Base-by-base conservation (phyloP, 2,113 vertebrate species). In the Cavia aperea region DNA sequence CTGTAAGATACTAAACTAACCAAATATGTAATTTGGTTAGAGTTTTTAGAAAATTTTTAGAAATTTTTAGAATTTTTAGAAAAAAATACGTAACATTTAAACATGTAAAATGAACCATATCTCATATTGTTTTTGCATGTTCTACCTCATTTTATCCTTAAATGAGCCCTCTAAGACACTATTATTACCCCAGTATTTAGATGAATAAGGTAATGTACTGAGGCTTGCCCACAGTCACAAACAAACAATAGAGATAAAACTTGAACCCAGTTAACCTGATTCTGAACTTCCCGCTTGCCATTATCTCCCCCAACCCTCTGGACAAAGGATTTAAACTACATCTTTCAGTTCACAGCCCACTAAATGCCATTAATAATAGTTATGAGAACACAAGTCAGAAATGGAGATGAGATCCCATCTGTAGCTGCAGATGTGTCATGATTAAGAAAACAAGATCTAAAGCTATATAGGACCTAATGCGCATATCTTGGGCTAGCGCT, bases 221-320 rank as follows among this genome's bases (percentile, higher is more conserved):
- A 94, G 26, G 81, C 23, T 39, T 88, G 60, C n/a, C 63, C 46
- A 75, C n/a, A 72, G 72, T 91, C 72, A 93, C n/a, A 91, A 81
- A 62, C 29, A 60, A 94, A 91, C 8, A 62, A 66, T 51, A 93
- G 66, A 88, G 23, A 56, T 6, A n/a, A 70, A 72, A 88, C 54
- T 7, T 91, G 65, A 94, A 86, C 33, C 36, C 36, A 31, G 63
- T 62, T 79, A 82, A 46, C 75, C 36, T 70, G 73, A 81, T 58
- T 89, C 51, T 81, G 56, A 81, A 91, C 36, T 26, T 39, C 62
- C 84, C 49, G 29, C 33, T 88, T 85, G 79, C 26, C 58, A 85
- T 68, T 66, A 82, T 49, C 36, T 60, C 79, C 70, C 13, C 24
- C 43, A n/a, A 5, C 16, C 33, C 31, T 88, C 7, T 81, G 58